Conservation (phyloP, 64 coral and sea anemone genomes). For the Porites australiensis region DNA sequence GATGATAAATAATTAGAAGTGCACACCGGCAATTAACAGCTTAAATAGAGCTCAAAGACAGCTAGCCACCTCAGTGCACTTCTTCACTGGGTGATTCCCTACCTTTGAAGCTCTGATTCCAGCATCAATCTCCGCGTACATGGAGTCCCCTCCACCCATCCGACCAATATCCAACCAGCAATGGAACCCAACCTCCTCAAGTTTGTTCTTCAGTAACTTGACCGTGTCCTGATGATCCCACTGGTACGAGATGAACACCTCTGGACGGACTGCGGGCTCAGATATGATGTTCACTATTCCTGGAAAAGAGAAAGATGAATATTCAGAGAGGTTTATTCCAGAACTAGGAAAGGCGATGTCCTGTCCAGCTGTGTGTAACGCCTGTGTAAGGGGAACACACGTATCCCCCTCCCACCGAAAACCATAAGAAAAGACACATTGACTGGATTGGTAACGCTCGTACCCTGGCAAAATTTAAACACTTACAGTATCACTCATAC, state of each 20-base stretch:
- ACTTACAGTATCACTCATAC: too few relatives aligned
- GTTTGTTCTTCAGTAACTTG: conserved; percentile 46
- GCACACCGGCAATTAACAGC: too few relatives aligned
- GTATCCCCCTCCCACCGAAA: too few relatives aligned
- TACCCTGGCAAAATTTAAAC: too few relatives aligned
- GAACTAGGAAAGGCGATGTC: too few relatives aligned
- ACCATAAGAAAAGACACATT: not conserved
- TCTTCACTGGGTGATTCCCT: not conserved
- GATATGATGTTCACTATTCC: not conserved
- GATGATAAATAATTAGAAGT: too few relatives aligned
- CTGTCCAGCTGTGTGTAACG: too few relatives aligned
- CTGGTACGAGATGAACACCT: conserved; percentile 92
- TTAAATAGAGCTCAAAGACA: too few relatives aligned
- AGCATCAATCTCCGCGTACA: conserved; percentile 82
- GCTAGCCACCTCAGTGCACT: too few relatives aligned
- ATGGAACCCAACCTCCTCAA: conserved; percentile 76
- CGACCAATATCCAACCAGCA: conserved; percentile 94
- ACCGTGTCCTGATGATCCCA: conserved; percentile 89
- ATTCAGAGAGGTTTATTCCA: too few relatives aligned
- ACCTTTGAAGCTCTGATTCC: conserved; percentile 92
- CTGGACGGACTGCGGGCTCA: not conserved
- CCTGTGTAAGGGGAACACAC: too few relatives aligned
- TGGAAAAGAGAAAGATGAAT: not conserved
- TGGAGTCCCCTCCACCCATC: conserved; percentile 90
- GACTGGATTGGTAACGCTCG: not conserved